phyloP scores from a whole-genome alignment of 1,140 invertebrate genomes.

The Hesperophylax magnus region DNA sequence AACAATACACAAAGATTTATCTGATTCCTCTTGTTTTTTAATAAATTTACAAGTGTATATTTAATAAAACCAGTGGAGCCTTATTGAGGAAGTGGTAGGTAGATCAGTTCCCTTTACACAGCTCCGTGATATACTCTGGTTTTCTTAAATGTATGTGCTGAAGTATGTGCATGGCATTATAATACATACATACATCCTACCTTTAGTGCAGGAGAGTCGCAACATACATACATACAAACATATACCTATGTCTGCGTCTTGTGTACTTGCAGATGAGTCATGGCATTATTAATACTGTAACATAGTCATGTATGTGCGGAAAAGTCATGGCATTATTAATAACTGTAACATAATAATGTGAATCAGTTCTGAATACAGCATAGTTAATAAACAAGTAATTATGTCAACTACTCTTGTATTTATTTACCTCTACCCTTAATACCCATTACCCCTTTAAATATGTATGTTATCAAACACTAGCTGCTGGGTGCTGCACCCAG shows the following conservation, averaged over 20 bases:
- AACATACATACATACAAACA: too few relatives aligned
- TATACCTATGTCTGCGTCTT: too few relatives aligned
- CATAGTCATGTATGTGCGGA: too few relatives aligned
- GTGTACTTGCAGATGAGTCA: not conserved
- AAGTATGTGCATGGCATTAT: conserved; percentile 68
- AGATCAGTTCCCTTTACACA: not conserved
- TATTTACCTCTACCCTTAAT: not conserved
- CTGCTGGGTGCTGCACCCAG: too few relatives aligned
- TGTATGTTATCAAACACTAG: too few relatives aligned
- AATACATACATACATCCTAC: conserved; percentile 45
- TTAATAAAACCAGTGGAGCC: conserved; percentile 49
- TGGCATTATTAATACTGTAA: not conserved
- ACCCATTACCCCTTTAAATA: too few relatives aligned
- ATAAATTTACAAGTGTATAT: conserved; percentile 49
- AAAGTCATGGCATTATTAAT: conserved; percentile 62
- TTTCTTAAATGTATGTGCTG: conserved; percentile 57
- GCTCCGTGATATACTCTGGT: conserved; percentile 36
- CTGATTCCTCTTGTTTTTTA: conserved; percentile 55
- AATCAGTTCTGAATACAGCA: conserved; percentile 73
- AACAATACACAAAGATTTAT: conserved; percentile 56
- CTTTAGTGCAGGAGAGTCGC: too few relatives aligned
- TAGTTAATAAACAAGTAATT: conserved; percentile 74
- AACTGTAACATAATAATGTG: conserved; percentile 73
- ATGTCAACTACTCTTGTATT: conserved; percentile 63
- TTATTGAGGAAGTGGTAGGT: conserved; percentile 24